phyloP scores from a whole-genome alignment of 2,113 vertebrate species.

The Motacilla tschutschensis region DNA sequence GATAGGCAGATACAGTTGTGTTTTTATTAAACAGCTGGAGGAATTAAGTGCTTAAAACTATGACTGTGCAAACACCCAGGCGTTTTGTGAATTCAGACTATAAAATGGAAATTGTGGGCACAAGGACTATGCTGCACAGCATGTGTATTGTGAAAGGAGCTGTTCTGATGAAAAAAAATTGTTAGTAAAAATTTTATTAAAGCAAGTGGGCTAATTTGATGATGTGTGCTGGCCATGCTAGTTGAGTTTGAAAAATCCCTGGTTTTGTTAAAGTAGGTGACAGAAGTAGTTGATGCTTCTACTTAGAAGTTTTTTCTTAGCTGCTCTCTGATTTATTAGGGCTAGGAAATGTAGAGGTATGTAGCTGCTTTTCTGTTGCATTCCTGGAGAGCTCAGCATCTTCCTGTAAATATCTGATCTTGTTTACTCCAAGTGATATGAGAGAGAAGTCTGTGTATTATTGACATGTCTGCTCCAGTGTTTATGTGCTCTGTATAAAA shows the following conservation, averaged over 20 bases:
- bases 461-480: background rate
- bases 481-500: background rate
- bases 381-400: background rate
- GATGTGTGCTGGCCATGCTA: fast-evolving
- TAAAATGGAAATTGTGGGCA: background rate
- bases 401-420: background rate
- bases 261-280: background rate
- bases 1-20: background rate
- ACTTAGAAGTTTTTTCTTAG: background rate
- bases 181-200: background rate
- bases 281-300: background rate
- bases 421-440: background rate
- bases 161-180: background rate
- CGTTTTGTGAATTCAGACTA: background rate
- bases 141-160: background rate
- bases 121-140: background rate
- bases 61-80: background rate
- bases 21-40: background rate
- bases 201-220: background rate
- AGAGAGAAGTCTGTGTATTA: background rate
- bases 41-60: background rate
- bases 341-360: background rate
- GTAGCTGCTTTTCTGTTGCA: background rate
- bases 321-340: background rate
- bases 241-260: background rate